These are phyloP conservation scores for Laticauda colubrina DNA, from an alignment of 2,113 vertebrate genomes.

Conservation along the genomic window DNA sequence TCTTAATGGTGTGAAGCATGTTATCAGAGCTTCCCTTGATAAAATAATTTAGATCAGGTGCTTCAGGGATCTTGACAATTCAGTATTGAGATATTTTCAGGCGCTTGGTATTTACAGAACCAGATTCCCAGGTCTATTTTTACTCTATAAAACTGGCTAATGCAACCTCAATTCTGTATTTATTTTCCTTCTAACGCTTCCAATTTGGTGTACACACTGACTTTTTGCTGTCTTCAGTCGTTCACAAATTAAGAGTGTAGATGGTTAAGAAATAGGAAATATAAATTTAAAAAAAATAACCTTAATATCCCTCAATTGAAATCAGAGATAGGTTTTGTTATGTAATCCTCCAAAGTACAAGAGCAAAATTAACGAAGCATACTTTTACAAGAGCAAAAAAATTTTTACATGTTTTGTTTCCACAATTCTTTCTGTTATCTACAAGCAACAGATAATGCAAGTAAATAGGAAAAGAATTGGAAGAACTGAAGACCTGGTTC, in stretches of 20 bases:
- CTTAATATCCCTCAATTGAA: not conserved
- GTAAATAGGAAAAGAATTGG: not conserved
- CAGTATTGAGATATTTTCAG: not conserved
- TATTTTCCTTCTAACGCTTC: not conserved
- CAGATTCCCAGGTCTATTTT: not conserved
- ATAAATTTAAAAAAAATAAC: not conserved
- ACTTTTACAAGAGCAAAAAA: not conserved
- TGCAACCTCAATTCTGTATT: not conserved
- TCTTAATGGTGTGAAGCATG: not conserved
- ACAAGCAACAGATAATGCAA: not conserved
- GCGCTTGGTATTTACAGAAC: not conserved
- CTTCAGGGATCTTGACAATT: not conserved
- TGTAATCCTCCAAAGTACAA: not conserved
- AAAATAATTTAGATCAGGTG: not conserved
- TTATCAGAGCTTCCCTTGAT: not conserved
- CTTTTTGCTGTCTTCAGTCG: not conserved
- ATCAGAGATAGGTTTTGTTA: not conserved
- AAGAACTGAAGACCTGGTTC: no score
- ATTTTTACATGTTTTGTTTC: not conserved
- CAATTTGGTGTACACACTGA: not conserved
- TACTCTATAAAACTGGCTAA: not conserved
- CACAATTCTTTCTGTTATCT: not conserved
- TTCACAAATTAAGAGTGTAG: not conserved
- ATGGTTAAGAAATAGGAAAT: not conserved
- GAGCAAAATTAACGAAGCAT: not conserved